Base-by-base conservation (phyloP, 2,797 vertebrate genomes). In the Mus caroli region DNA sequence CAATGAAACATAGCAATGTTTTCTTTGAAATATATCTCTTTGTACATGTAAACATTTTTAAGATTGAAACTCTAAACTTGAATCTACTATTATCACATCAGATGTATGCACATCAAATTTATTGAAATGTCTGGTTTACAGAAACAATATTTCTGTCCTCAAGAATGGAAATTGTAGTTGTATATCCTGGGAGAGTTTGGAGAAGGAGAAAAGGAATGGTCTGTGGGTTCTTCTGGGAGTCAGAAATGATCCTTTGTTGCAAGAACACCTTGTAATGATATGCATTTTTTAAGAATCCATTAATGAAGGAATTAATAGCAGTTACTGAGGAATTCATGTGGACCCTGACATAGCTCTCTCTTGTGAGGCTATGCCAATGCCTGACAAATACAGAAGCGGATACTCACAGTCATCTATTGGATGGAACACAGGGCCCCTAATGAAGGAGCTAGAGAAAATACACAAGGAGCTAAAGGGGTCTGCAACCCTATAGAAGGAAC, bases 71-170 rank as follows among this genome's bases (percentile, higher is more conserved):
- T 9, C 69, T 71, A 71, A 37, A 28, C 3, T 28, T 54, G 37
- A 0, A 20, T 46, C 26, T 34, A 56, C 13, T 31, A 34, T 37
- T 88, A 34, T 67, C 0, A n/a, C n/a, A n/a, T n/a, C n/a, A n/a
- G n/a, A n/a, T 75, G 64, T 2, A 90, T 26, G 20, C n/a, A 87
- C 58, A 82, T 85, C 34, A 92, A 43, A 58, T 85, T 83, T 92
- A 90, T 73, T 88, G 80, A 93, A 90, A 94, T 60, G 64, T 20
- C 7, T 22, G 56, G 12, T 71, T 79, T 96, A 85, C 13, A 90
- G 52, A 91, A 92, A 58, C 14, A 40, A 4, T 43, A 67, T 82
- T 37, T 90, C 34, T 76, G 37, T 80, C 4, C 20, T 37, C 34
- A 62, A 46, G n/a, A 90, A 92, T 10, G 15, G 79, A 37, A 64